Conservation (phyloP, 2,797 vertebrate genomes). For the Eulemur coronatus region DNA sequence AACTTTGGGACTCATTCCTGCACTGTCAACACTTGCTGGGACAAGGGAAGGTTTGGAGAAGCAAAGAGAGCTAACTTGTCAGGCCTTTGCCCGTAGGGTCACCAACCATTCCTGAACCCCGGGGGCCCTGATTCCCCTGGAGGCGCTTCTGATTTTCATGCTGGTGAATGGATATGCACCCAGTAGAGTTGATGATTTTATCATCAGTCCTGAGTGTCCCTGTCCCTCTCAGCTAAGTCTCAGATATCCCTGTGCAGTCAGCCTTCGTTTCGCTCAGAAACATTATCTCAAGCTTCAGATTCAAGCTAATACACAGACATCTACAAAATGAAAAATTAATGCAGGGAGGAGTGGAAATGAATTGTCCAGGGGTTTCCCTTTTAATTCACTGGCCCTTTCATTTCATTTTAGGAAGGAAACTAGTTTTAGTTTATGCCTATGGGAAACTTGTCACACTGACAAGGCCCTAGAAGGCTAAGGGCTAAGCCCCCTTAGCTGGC, state of each 20-base stretch:
- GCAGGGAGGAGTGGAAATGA: background rate
- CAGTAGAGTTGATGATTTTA: no score
- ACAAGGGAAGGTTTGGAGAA: background rate
- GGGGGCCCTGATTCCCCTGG: accelerated
- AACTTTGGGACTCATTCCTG: background rate
- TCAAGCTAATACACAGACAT: background rate
- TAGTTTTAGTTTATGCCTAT: background rate
- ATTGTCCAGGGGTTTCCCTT: background rate
- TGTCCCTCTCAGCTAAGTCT: background rate
- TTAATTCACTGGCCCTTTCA: background rate
- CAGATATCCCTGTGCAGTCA: background rate
- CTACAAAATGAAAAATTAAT: background rate
- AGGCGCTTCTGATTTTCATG: background rate
- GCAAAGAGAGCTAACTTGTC: background rate
- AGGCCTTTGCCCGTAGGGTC: background rate
- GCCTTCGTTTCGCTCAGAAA: background rate
- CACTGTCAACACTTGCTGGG: no score
- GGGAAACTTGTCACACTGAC: background rate
- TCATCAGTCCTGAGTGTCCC: no score
- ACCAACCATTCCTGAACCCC: background rate
- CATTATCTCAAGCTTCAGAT: background rate
- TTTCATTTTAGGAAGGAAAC: background rate
- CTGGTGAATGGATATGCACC: background rate
- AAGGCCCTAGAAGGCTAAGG: background rate
- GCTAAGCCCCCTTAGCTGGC: no score